Base-by-base conservation (phyloP, 2,888 invertebrate species). In the Drosophila subquinaria region DNA sequence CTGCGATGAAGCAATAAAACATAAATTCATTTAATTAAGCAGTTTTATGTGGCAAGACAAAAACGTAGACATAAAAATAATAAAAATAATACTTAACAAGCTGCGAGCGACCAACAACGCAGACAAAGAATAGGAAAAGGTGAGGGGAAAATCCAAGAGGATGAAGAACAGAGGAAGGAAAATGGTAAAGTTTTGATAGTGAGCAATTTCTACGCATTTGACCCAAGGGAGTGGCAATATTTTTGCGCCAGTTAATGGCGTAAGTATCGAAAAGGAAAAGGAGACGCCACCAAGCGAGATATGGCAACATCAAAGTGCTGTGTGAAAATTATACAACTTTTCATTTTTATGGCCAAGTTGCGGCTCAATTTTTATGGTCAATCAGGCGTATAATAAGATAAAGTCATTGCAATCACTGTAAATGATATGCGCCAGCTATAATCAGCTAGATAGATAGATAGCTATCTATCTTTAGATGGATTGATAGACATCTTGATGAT, bases 21-120 rank as follows among this genome's bases (percentile, higher is more conserved):
- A 86, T 79, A 82, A 86, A 81, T 82, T 85, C 79, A 86, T 88
- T 86, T 86, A 88, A 86, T 86, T 85, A 88, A 87, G 85, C 88
- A 79, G 81, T 81, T 84, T 82, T 72, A 75, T 79, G 73, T 73
- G 75, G 68, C 68, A 64, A 71, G 64, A 48, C 75, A 67, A 56
- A 73, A 69, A 53, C 68, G 64, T 52, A 74, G 72, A 73, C 76
- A 77, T 27, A 27, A 27, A 27, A 27, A 27, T 27, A 30, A 30
- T 76, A 73, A 74, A 78, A 79, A 79, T 73, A 73, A 79, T 76
- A 71, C 69, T 67, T 73, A 72, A 76, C 73, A 64, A 79, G 75
- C 77, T 62, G 51, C 56, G 15, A 61, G 52, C 20, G 23, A 15
- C 20, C 9, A 38, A 36, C 36, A 36, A 13, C 36, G 13, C 13